These are phyloP conservation scores for Ploceus nigricollis DNA, from an alignment of 2,113 vertebrate species.

Conservation along the genomic window DNA sequence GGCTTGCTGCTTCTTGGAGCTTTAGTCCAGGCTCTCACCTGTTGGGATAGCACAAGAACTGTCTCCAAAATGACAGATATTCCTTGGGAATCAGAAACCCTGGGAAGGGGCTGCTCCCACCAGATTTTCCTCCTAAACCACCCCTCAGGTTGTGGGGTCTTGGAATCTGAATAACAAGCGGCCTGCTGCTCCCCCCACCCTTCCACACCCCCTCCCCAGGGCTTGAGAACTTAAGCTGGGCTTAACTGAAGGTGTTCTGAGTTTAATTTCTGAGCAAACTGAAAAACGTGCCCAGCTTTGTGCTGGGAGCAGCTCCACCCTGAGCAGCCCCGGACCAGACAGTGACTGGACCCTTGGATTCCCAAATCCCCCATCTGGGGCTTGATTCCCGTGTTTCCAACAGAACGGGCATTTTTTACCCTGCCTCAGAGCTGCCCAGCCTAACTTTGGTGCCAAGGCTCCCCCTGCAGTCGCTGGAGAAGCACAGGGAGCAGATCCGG, in stretches of 20 bases:
- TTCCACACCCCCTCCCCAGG: neutral
- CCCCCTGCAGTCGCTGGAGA: conserved; percentile 13
- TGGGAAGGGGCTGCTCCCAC: neutral
- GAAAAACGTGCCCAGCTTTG: neutral
- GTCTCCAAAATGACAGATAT: neutral
- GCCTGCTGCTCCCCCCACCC: neutral
- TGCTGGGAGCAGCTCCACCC: neutral
- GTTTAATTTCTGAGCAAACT: neutral
- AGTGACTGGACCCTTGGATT: neutral
- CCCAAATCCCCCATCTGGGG: rapidly evolving
- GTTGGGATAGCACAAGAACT: neutral
- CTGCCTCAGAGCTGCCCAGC: too few relatives aligned
- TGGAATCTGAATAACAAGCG: neutral
- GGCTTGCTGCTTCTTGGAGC: neutral
- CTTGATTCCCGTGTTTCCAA: neutral
- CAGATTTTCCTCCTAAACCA: neutral
- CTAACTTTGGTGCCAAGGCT: neutral
- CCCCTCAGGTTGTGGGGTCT: neutral
- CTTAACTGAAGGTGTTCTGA: neutral
- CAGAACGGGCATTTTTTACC: neutral
- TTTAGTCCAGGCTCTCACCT: neutral
- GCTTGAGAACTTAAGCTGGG: neutral
- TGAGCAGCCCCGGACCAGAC: neutral
- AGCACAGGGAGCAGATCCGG: neutral
- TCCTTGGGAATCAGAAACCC: neutral